phyloP scores from a whole-genome alignment of 1,140 invertebrate genomes.

The Trachymyrmex cornetzi region DNA sequence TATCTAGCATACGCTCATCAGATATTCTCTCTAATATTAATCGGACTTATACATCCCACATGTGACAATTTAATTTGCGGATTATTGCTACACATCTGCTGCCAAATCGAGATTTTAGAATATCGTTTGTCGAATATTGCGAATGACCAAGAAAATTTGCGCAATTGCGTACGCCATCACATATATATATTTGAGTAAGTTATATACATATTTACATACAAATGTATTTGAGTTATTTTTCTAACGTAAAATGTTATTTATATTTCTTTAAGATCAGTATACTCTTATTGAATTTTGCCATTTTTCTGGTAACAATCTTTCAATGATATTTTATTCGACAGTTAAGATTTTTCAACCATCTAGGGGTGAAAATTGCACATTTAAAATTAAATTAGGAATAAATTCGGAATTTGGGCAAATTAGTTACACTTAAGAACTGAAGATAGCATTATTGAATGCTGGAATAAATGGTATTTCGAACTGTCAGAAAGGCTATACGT shows the following conservation, averaged over 20 bases:
- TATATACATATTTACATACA: too few species aligned
- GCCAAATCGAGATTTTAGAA: conserved; percentile 66
- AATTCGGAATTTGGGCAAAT: too few species aligned
- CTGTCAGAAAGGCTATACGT: too few species aligned
- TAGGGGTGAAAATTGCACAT: too few species aligned
- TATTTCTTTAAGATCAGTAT: background rate
- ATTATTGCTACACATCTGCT: conserved; percentile 64
- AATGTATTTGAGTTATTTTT: background rate
- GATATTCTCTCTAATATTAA: background rate
- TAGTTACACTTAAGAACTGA: too few species aligned
- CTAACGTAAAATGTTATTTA: background rate
- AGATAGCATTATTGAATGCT: too few species aligned
- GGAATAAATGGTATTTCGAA: too few species aligned
- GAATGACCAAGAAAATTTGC: conserved; percentile 5
- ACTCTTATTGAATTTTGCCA: background rate
- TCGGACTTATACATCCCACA: conserved; percentile 40
- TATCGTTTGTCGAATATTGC: conserved; percentile 16
- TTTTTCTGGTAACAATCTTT: too few species aligned
- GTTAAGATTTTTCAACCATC: too few species aligned
- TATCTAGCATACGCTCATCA: conserved; percentile 58
- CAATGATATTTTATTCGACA: too few species aligned
- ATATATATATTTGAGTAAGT: conserved; percentile 52
- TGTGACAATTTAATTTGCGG: conserved; percentile 65
- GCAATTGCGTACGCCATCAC: conserved; percentile 29
- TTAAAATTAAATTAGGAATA: too few species aligned